Evolutionary conservation across 2,797 vertebrate species (phyloP), one percentile per base, ranked within the genome.

Genomic region (Thamnophis elegans): DNA sequence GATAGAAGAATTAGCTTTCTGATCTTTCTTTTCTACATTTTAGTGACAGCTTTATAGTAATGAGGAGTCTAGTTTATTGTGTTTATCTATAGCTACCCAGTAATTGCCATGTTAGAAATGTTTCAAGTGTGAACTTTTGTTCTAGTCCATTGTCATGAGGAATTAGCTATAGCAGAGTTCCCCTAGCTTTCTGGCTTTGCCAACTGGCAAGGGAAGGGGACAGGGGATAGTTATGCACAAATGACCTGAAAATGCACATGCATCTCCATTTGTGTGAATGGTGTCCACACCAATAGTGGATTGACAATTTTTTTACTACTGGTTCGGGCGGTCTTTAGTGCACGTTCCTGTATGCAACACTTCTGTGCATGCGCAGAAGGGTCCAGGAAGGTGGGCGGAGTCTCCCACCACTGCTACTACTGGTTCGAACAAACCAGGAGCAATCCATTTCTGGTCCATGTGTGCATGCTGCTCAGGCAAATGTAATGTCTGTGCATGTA

Each of bases 191-290:
- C 65, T 3, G 0, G n/a, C n/a, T 68, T 32, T 68, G n/a, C n/a
- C 1, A 0, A 18, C n/a, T 2, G 14, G 65, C 0, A 1, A n/a
- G 13, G 0, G 13, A 1, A 14, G 13, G n/a, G 12, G n/a, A n/a
- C 13, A 32, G 14, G n/a, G n/a, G 65, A 18, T 18, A 5, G 13
- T 32, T 68, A 14, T 1, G 7, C 4, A 1, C 2, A 8, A 68
- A 7, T 73, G 6, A 14, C 65, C 14, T 3, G 14, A 14, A 73
- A 73, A n/a, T 32, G 5, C 14, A 18, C 2, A 73, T 8, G 7
- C 65, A 32, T 6, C 6, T 73, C 65, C n/a, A 73, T 73, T 36
- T 73, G 14, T 36, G 14, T 32, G n/a, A 73, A n/a, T 36, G n/a
- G n/a, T 18, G 16, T 36, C n/a, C 14, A 73, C 10, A 51, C 47